These are phyloP conservation scores for Bostrychus sinensis DNA, from an alignment of 2,113 vertebrate genomes.

Conservation along the genomic window DNA sequence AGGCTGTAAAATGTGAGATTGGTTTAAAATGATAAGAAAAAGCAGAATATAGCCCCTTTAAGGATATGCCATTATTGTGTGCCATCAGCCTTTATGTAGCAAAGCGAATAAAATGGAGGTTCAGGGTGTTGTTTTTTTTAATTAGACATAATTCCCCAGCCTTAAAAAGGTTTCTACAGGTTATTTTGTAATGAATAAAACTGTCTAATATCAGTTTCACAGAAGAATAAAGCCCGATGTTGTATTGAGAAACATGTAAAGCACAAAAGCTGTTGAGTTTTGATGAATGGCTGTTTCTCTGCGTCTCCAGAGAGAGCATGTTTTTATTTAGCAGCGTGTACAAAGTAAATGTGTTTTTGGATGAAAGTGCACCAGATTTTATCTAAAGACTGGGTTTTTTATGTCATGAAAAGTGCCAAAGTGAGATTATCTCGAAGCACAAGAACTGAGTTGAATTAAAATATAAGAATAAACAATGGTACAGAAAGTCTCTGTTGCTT, in stretches of 20 bases:
- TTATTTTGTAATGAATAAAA: neutral
- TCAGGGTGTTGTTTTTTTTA: neutral
- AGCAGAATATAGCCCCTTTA: too few relatives aligned
- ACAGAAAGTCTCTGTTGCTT: neutral
- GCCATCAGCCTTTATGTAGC: neutral
- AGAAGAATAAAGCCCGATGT: too few relatives aligned
- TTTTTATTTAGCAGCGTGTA: conserved; percentile 2
- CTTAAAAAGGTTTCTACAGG: neutral
- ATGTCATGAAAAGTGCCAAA: neutral
- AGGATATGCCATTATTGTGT: too few relatives aligned
- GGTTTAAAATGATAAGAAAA: too few relatives aligned
- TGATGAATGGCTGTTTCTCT: neutral
- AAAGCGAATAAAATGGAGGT: neutral
- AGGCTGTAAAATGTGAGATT: too few relatives aligned
- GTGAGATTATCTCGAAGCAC: neutral
- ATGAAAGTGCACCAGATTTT: neutral
- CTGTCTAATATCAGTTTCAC: too few relatives aligned
- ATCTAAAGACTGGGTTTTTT: neutral
- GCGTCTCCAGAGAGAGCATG: neutral
- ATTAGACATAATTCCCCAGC: neutral
- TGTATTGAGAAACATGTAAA: too few relatives aligned
- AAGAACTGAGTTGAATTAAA: conserved; percentile 3
- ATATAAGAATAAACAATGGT: neutral
- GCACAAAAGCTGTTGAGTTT: neutral
- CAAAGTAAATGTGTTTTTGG: neutral